phyloP scores from a whole-genome alignment of 2,888 invertebrate genomes.

The Synanthedon formicaeformis region DNA sequence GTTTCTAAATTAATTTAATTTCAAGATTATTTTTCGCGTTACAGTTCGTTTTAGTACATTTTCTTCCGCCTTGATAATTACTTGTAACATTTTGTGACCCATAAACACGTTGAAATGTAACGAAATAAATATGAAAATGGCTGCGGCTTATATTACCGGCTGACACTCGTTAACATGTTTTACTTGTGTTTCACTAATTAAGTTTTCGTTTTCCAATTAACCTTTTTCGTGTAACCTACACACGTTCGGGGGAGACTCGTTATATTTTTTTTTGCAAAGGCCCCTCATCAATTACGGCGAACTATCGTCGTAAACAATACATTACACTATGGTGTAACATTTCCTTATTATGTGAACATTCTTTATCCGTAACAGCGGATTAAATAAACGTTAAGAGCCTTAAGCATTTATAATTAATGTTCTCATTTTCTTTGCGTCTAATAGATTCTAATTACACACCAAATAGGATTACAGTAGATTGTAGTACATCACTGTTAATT shows the following conservation, averaged over 20 bases:
- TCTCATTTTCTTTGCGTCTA: too few relatives aligned
- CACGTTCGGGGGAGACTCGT: neutral
- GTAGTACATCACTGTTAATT: too few relatives aligned
- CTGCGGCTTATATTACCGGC: constrained; percentile 5
- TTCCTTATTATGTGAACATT: neutral
- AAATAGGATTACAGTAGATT: too few relatives aligned
- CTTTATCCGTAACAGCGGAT: neutral
- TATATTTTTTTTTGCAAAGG: neutral
- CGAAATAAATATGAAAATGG: neutral
- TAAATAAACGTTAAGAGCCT: too few relatives aligned
- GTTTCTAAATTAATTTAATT: too few relatives aligned
- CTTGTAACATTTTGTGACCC: neutral
- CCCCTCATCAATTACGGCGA: neutral
- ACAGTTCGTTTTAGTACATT: neutral
- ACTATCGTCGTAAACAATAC: neutral
- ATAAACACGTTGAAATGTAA: neutral
- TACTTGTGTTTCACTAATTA: constrained; percentile 16
- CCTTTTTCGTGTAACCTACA: constrained; percentile 9
- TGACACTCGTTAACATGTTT: constrained; percentile 14
- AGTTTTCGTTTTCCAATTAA: constrained; percentile 17
- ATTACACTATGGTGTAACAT: neutral
- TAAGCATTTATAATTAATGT: too few relatives aligned
- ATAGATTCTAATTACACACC: too few relatives aligned
- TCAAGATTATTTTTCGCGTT: too few relatives aligned
- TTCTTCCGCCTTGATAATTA: neutral